A percentile compares a stretch with the other conserved stretches of the same genome.
These are phyloP conservation scores for Tapirus terrestris DNA, from an alignment of 2,113 vertebrate genomes.

Conservation along the genomic window DNA sequence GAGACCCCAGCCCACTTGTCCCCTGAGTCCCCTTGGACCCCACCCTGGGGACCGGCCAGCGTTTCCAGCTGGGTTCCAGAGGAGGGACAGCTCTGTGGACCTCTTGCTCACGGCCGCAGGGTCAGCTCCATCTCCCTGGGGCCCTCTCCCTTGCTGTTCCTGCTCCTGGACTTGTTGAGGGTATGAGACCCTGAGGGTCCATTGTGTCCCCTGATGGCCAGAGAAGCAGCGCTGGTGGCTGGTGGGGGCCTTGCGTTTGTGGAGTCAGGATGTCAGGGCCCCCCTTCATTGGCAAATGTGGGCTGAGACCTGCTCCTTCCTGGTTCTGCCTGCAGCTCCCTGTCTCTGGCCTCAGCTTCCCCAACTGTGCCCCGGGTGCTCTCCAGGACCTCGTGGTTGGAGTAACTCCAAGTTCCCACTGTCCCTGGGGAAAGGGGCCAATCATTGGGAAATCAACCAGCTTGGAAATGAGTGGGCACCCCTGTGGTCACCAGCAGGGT, in stretches of 20 bases:
- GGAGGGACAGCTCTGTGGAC: background rate
- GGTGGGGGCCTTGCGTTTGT: background rate
- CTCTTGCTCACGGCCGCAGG: accelerated
- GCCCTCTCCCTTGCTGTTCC: background rate
- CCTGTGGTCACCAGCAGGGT: no score
- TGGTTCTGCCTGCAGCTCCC: background rate
- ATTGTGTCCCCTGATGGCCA: background rate
- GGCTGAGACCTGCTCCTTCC: background rate
- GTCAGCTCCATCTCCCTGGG: background rate
- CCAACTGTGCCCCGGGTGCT: background rate
- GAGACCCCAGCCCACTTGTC: background rate
- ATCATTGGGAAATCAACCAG: no score
- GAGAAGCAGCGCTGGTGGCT: background rate
- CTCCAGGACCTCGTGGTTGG: background rate
- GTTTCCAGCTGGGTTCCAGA: background rate
- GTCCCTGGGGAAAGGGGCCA: no score
- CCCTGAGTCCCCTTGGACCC: background rate
- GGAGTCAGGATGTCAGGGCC: background rate
- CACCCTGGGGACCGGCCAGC: accelerated
- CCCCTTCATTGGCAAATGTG: background rate
- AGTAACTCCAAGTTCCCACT: background rate
- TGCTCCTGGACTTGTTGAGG: background rate
- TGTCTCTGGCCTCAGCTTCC: background rate
- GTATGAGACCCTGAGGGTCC: background rate
- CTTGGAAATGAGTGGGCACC: background rate